Conservation (phyloP, 2,113 vertebrate genomes). For the Zapornia atra region DNA sequence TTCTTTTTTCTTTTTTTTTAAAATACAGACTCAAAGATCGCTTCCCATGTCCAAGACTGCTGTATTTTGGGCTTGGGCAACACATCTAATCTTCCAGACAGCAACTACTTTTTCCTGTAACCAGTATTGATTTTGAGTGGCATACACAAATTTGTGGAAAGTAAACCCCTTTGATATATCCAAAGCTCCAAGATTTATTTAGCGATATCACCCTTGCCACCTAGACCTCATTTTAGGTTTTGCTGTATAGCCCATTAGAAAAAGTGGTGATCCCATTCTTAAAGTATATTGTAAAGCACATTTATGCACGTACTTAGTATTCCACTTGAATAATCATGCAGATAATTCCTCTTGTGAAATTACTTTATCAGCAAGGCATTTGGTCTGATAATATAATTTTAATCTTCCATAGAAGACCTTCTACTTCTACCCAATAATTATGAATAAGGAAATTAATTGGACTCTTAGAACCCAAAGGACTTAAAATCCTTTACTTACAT, state of each 20-base stretch:
- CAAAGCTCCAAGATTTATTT: not conserved
- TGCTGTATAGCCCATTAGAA: not conserved
- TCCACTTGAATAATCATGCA: not conserved
- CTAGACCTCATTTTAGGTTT: not conserved
- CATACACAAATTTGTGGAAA: not conserved
- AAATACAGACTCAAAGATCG: not conserved
- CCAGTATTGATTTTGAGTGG: not conserved
- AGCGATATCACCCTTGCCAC: not conserved
- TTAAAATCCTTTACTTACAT: not conserved
- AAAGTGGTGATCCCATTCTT: not conserved
- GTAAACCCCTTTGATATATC: not conserved
- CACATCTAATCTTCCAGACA: not conserved
- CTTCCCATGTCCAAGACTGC: not conserved
- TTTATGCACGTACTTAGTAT: not conserved
- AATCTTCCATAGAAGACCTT: not conserved
- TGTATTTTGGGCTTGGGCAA: not conserved
- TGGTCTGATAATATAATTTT: not conserved
- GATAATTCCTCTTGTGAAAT: not conserved
- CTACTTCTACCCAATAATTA: not conserved
- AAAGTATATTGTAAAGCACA: not conserved
- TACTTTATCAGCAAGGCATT: slow-evolving; percentile 1
- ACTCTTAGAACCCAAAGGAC: not conserved
- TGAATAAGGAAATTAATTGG: not conserved
- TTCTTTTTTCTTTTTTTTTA: no score
- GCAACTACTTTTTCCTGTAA: not conserved